These are phyloP conservation scores for Euplexia lucipara DNA, from an alignment of 2,888 invertebrate genomes.

Conservation along the genomic window DNA sequence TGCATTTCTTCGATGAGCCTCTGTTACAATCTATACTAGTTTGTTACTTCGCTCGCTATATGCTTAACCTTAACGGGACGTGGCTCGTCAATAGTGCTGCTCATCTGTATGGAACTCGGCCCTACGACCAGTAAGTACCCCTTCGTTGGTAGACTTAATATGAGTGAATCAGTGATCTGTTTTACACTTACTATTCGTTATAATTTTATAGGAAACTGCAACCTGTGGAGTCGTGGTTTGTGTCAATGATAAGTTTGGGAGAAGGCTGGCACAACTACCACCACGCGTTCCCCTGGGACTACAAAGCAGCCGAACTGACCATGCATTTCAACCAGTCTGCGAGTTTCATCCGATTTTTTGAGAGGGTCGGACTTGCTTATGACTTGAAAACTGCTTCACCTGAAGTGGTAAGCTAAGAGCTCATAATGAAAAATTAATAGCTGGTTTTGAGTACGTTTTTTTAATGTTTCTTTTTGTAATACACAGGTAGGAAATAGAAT, in stretches of 20 bases:
- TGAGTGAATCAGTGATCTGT: not conserved
- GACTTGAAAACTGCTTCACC: conserved; percentile 90
- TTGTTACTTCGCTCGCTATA: conserved; percentile 92
- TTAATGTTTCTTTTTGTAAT: conserved; percentile 10
- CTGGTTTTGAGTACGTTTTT: not conserved
- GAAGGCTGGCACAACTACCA: conserved; percentile 99
- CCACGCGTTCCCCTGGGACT: conserved; percentile 98
- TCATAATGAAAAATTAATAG: too few relatives aligned
- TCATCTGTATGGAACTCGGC: conserved; percentile 94
- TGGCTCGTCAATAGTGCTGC: conserved; percentile 96
- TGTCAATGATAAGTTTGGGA: conserved; percentile 93
- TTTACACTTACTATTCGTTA: conserved; percentile 18
- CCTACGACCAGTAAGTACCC: conserved; percentile 93
- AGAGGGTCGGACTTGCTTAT: conserved; percentile 91
- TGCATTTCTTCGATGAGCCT: conserved; percentile 93
- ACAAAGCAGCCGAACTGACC: conserved; percentile 96
- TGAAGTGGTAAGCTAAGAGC: conserved; percentile 79
- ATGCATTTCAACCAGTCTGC: conserved; percentile 92
- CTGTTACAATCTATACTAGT: conserved; percentile 91
- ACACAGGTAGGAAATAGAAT: conserved; percentile 90
- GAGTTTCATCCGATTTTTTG: conserved; percentile 91
- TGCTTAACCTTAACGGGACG: conserved; percentile 93
- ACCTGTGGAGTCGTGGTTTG: conserved; percentile 94
- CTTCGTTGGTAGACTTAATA: conserved; percentile 12
- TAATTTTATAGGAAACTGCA: conserved; percentile 92